Percentiles rank a stretch among this genome's conserved stretches.
phyloP scores from a whole-genome alignment of 35 echinoderm and acorn worm genomes.

The Eucidaris tribuloides region DNA sequence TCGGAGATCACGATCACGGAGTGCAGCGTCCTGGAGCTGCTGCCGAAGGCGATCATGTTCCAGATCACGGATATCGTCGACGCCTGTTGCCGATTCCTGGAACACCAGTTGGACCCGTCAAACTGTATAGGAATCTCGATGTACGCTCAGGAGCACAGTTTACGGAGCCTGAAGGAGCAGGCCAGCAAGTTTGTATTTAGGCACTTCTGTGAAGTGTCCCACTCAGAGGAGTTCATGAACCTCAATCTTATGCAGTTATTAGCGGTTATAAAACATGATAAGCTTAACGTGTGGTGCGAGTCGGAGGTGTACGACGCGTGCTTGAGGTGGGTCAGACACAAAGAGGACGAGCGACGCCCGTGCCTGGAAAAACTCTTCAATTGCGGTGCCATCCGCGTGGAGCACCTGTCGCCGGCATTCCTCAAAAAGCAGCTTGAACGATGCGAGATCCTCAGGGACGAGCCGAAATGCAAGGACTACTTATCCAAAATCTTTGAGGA shows the following conservation, averaged over 20 bases:
- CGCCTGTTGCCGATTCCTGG: constrained; percentile 82
- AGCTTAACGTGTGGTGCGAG: constrained; percentile 90
- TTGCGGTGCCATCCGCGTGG: constrained; percentile 64
- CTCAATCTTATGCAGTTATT: constrained; percentile 70
- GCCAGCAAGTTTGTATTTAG: constrained; percentile 74
- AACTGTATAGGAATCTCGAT: constrained; percentile 90
- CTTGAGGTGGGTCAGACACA: constrained; percentile 71
- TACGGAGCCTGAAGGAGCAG: constrained; percentile 48
- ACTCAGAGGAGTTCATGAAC: constrained; percentile 93
- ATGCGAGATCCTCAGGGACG: constrained; percentile 76
- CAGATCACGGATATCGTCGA: constrained; percentile 82
- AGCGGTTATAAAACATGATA: constrained; percentile 71
- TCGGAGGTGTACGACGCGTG: constrained; percentile 97
- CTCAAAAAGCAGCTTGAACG: constrained; percentile 84
- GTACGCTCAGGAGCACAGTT: constrained; percentile 75
- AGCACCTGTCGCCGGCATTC: constrained; percentile 88
- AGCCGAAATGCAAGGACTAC: constrained; percentile 88
- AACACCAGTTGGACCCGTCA: constrained; percentile 87
- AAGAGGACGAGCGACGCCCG: constrained; percentile 57
- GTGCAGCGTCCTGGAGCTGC: constrained; percentile 71
- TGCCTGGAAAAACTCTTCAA: constrained; percentile 90
- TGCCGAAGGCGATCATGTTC: constrained; percentile 93
- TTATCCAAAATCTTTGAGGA: constrained; percentile 91
- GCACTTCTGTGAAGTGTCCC: constrained; percentile 85
- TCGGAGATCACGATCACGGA: constrained; percentile 79